Evolutionary conservation across 2,888 invertebrate genomes (phyloP).

Genomic region (Caenorhabditis sulstoni): DNA sequence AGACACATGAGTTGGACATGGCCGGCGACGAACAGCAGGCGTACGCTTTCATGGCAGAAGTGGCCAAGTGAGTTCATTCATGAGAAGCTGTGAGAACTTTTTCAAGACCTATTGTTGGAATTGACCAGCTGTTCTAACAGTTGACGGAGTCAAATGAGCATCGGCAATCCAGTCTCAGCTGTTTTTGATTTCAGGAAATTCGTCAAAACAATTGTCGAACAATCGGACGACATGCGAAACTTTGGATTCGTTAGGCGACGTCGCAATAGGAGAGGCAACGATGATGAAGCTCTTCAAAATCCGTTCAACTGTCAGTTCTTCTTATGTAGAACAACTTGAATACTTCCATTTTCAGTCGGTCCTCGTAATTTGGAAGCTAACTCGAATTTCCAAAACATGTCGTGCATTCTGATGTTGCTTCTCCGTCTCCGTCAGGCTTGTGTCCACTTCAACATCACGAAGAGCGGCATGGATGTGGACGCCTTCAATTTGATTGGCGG

Average conservation of each 20-base stretch:
- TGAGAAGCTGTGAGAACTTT: no score
- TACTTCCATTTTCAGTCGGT: slow-evolving; percentile 61
- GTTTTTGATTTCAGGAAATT: slow-evolving; percentile 75
- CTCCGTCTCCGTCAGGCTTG: slow-evolving; percentile 91
- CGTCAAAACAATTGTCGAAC: slow-evolving; percentile 71
- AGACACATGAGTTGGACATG: slow-evolving; percentile 78
- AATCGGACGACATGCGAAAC: slow-evolving; percentile 42
- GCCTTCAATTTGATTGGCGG: slow-evolving; percentile 73
- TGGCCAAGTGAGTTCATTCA: slow-evolving; percentile 64
- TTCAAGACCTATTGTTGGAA: neutral
- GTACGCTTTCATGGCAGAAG: slow-evolving; percentile 78
- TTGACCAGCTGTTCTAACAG: no score
- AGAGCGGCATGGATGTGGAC: slow-evolving; percentile 80
- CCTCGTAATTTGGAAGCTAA: slow-evolving; percentile 43
- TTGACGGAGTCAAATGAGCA: no score
- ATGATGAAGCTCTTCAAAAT: slow-evolving; percentile 63
- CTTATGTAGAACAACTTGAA: neutral
- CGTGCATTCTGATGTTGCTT: slow-evolving; percentile 86
- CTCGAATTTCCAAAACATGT: slow-evolving; percentile 66
- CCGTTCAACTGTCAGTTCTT: slow-evolving; percentile 66
- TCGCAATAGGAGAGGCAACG: slow-evolving; percentile 32
- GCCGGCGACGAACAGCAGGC: slow-evolving; percentile 78
- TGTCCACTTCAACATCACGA: slow-evolving; percentile 91
- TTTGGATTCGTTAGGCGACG: slow-evolving; percentile 37
- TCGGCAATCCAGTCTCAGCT: no score